phyloP scores from a whole-genome alignment of 2,113 vertebrate genomes.

The Caranx melampygus region DNA sequence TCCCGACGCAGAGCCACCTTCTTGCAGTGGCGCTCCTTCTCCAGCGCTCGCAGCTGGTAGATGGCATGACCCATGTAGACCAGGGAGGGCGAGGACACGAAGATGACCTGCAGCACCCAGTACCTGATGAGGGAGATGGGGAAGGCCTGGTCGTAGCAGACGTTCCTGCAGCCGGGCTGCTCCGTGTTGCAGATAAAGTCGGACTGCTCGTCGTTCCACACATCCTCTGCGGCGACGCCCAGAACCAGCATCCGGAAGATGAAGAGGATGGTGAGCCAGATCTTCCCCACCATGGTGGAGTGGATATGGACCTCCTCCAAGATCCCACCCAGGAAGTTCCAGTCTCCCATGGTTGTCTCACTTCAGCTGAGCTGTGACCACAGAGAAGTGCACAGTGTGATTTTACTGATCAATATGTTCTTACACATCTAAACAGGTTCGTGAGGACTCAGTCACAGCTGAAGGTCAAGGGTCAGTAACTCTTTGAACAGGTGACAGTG shows the following conservation, averaged over 20 bases:
- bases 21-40: slow-evolving; percentile 90
- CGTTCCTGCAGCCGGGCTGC: slow-evolving; percentile 90
- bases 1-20: slow-evolving; percentile 87
- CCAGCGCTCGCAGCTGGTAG: slow-evolving; percentile 88
- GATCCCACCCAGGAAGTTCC: slow-evolving; percentile 93
- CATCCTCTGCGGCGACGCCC: slow-evolving; percentile 90
- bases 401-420: too few relatives aligned
- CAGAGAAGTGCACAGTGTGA: too few relatives aligned
- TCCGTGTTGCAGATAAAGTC: slow-evolving; percentile 93
- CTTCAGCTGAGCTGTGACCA: slow-evolving; percentile 49
- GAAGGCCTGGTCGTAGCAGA: slow-evolving; percentile 91
- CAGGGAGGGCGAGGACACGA: slow-evolving; percentile 91
- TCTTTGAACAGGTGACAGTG: too few relatives aligned
- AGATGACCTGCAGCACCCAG: slow-evolving; percentile 93
- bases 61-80: slow-evolving; percentile 94
- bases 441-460: too few relatives aligned
- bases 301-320: slow-evolving; percentile 94
- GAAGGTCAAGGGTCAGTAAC: too few relatives aligned
- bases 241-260: slow-evolving; percentile 92
- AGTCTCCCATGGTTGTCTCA: slow-evolving; percentile 88
- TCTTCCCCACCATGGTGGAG: slow-evolving; percentile 92
- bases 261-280: slow-evolving; percentile 94
- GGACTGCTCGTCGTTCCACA: slow-evolving; percentile 93
- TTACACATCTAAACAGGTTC: too few relatives aligned
- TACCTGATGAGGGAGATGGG: slow-evolving; percentile 93